A percentile compares a stretch with the other conserved stretches of the same genome.
These are phyloP conservation scores for Drosophila melanogaster DNA, from an alignment of 1,140 invertebrate genomes.

Conservation along the genomic window Release_6_plus_ISO1_MT NC_004354.4:6352501-6353000, in stretches of 20 bases:
- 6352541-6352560: background rate
- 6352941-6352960: slow-evolving; percentile 23
- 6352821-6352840: slow-evolving; percentile 2
- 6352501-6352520: no score
- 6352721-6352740: slow-evolving; percentile 26
- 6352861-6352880: slow-evolving; percentile 67
- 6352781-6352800: slow-evolving; percentile 43
- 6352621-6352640: background rate
- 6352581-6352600: slow-evolving; percentile 28
- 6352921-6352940: slow-evolving; percentile 67
- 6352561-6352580: background rate
- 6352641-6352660: background rate
- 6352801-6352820: slow-evolving; percentile 18
- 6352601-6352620: slow-evolving; percentile 32
- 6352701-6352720: slow-evolving; percentile 53
- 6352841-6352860: slow-evolving; percentile 14
- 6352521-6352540: background rate
- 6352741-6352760: slow-evolving; percentile 67
- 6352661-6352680: background rate
- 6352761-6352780: slow-evolving; percentile 56
- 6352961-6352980: slow-evolving; percentile 58
- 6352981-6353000: slow-evolving; percentile 9
- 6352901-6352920: slow-evolving; percentile 65
- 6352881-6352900: slow-evolving; percentile 61
- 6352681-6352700: slow-evolving; percentile 12